phyloP scores from a whole-genome alignment of 2,888 invertebrate genomes.

The Pterostichus niger region DNA sequence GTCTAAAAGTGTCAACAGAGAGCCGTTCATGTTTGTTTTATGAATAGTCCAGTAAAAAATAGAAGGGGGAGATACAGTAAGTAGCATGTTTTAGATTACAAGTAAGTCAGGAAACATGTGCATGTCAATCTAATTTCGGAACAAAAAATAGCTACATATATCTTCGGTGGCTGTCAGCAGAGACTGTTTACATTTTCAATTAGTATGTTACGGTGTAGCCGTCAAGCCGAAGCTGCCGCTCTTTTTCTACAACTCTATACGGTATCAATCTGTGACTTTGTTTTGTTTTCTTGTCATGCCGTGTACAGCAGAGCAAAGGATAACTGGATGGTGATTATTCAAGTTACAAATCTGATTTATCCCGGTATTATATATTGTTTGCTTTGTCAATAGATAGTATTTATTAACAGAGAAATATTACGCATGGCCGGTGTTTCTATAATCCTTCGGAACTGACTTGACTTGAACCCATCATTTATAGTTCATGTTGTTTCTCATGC shows the following conservation, averaged over 20 bases:
- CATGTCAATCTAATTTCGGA: constrained; percentile 52
- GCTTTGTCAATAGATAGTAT: constrained; percentile 52
- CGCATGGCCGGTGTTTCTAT: neutral
- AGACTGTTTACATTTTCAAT: constrained; percentile 52
- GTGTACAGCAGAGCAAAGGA: neutral
- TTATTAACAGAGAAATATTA: constrained; percentile 51
- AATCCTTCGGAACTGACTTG: constrained; percentile 28
- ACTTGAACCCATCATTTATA: constrained; percentile 32
- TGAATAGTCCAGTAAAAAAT: constrained; percentile 34
- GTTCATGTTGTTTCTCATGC: neutral
- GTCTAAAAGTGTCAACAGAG: constrained; percentile 5
- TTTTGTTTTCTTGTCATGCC: constrained; percentile 33
- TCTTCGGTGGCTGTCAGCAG: constrained; percentile 23
- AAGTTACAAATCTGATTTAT: constrained; percentile 51
- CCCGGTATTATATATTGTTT: constrained; percentile 42
- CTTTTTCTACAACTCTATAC: constrained; percentile 39
- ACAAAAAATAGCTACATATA: constrained; percentile 49
- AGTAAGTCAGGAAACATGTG: constrained; percentile 52
- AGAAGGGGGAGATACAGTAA: constrained; percentile 11
- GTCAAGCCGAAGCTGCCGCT: constrained; percentile 9
- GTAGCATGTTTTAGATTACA: constrained; percentile 52
- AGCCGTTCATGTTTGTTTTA: constrained; percentile 46
- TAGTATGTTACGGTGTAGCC: constrained; percentile 49
- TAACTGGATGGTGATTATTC: constrained; percentile 47
- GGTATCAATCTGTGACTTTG: constrained; percentile 39